These are phyloP conservation scores for Hylaea fasciaria DNA, from an alignment of 2,888 invertebrate genomes.

Conservation along the genomic window DNA sequence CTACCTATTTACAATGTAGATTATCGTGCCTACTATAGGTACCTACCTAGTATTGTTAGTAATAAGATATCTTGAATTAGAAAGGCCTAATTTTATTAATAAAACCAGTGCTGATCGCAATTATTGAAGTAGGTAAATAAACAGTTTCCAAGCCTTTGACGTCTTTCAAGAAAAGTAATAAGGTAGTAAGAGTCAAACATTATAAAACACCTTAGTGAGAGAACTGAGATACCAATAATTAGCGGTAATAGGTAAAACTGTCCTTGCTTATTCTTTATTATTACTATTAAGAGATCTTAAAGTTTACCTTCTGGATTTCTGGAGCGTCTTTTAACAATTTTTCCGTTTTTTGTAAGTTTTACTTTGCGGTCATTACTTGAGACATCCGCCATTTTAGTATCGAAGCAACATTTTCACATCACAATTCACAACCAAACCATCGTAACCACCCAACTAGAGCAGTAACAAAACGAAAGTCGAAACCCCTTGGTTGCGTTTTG, in stretches of 20 bases:
- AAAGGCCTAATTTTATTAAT: too few species aligned
- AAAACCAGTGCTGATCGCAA: too few species aligned
- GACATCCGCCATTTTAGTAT: conserved; percentile 85
- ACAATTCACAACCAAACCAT: conserved; percentile 51
- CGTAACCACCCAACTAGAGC: conserved; percentile 44
- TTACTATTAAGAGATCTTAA: conserved; percentile 30
- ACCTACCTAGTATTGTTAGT: too few species aligned
- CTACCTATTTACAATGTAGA: too few species aligned
- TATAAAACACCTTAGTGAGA: conserved; percentile 26
- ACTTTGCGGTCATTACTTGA: conserved; percentile 78
- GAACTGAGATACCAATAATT: conserved; percentile 8
- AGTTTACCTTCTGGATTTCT: conserved; percentile 80
- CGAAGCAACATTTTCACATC: conserved; percentile 55
- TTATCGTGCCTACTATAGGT: too few species aligned
- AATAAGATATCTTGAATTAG: too few species aligned
- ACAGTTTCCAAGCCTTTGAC: conserved; percentile 40
- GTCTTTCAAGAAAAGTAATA: conserved; percentile 60
- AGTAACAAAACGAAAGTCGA: conserved; percentile 23
- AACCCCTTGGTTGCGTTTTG: not conserved
- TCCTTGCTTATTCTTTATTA: not conserved
- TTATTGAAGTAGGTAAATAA: conserved; percentile 26
- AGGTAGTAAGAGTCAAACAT: conserved; percentile 80
- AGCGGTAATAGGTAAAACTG: not conserved
- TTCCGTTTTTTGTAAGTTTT: conserved; percentile 79
- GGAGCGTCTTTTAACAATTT: conserved; percentile 78